Conservation (phyloP, 1,140 invertebrate species). For the Epicauta chinensis region DNA sequence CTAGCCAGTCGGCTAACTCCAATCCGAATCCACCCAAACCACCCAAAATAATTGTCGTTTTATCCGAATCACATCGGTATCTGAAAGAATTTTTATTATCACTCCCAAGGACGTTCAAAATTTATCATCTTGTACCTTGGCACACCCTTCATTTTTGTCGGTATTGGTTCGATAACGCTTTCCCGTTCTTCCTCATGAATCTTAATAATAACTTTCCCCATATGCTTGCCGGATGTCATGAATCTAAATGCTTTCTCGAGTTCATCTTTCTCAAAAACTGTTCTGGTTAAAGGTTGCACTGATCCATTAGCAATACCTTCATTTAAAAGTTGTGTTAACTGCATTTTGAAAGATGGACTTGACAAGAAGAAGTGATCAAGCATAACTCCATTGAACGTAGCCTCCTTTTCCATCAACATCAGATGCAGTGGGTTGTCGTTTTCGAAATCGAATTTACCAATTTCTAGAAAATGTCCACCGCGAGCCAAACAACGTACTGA, state of each 20-base stretch:
- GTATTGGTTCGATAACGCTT: slow-evolving; percentile 41
- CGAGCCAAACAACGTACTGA: slow-evolving; percentile 70
- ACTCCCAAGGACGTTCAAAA: too few species aligned
- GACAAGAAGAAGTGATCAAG: slow-evolving; percentile 59
- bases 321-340: slow-evolving; percentile 50
- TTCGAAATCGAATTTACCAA: slow-evolving; percentile 48
- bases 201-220: slow-evolving; percentile 65
- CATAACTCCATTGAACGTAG: slow-evolving; percentile 82
- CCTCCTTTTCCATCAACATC: slow-evolving; percentile 74
- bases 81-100: too few species aligned
- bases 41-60: slow-evolving; percentile 56
- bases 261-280: slow-evolving; percentile 57
- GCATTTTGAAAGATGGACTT: slow-evolving; percentile 52
- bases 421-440: slow-evolving; percentile 60
- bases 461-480: slow-evolving; percentile 52
- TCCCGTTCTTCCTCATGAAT: slow-evolving; percentile 59
- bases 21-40: slow-evolving; percentile 88
- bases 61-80: slow-evolving; percentile 41
- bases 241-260: slow-evolving; percentile 62
- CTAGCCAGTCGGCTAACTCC: too few species aligned
- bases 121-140: background rate
- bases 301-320: slow-evolving; percentile 80
- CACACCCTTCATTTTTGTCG: background rate
- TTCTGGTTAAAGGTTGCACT: slow-evolving; percentile 75
- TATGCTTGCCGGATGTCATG: slow-evolving; percentile 65